phyloP scores from a whole-genome alignment of 1,140 invertebrate species.

The Orchestia grillus region DNA sequence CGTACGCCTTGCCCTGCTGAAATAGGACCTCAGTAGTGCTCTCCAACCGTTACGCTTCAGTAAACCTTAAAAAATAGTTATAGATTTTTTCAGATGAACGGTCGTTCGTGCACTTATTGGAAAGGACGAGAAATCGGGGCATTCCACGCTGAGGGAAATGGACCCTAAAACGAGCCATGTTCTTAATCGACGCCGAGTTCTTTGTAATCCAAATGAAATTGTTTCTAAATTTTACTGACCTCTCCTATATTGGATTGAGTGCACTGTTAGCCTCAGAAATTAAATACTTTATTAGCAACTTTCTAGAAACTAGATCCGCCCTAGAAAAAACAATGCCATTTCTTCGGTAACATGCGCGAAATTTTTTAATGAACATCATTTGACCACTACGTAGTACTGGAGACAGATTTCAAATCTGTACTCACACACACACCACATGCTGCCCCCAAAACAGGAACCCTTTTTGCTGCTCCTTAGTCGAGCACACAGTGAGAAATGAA shows the following conservation, averaged over 20 bases:
- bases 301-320: neutral
- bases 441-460: neutral
- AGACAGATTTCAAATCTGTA: neutral
- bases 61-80: neutral
- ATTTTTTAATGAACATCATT: neutral
- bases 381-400: neutral
- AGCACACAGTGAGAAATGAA: neutral
- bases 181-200: neutral
- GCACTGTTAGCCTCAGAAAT: neutral
- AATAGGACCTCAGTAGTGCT: conserved; percentile 38
- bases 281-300: neutral
- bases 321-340: neutral
- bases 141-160: neutral
- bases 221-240: neutral
- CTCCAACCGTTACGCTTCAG: neutral
- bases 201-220: neutral
- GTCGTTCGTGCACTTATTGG: neutral
- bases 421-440: neutral
- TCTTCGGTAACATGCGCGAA: neutral
- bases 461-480: neutral
- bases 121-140: conserved; percentile 24
- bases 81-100: conserved; percentile 14
- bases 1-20: neutral
- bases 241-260: neutral
- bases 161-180: neutral